Evolutionary conservation across 1,140 invertebrate genomes (phyloP), one percentile per base, ranked within the genome.

Genomic region (Galendromus occidentalis): DNA sequence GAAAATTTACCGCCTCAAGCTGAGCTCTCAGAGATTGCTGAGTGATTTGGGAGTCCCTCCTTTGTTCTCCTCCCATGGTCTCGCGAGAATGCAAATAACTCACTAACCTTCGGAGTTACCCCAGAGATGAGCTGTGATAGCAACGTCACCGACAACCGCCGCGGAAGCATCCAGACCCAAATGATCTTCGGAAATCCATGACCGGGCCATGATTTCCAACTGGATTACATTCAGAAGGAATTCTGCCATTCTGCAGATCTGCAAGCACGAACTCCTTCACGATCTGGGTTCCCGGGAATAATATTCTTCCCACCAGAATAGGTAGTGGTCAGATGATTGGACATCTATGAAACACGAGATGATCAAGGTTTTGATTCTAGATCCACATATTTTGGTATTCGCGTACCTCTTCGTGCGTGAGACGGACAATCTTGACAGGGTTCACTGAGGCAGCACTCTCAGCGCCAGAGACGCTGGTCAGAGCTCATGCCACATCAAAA

Each of bases 1-100:
- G 39, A 44, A 69, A 69, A 69, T 78, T 79, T 59, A 73, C 69
- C 12, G 75, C n/a, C n/a, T n/a, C n/a, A n/a, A n/a, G n/a, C n/a
- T n/a, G n/a, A n/a, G n/a, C n/a, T n/a, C n/a, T n/a, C n/a, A n/a
- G n/a, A n/a, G n/a, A n/a, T n/a, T n/a, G n/a, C n/a, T n/a, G n/a
- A n/a, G n/a, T 44, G 42, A 12, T 44, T 18, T 44, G n/a, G 12
- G 42, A 44, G 42, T 44, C 42, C 68, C 0, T 73, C 68, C 14
- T 75, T 74, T 2, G 65, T 71, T 64, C n/a, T n/a, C n/a, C n/a
- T n/a, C 75, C 74, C 44, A 72, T 69, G 42, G 71, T 72, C 42
- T 75, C 73, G n/a, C 59, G 67, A 7, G 65, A n/a, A n/a, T n/a
- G n/a, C n/a, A n/a, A n/a, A n/a, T n/a, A n/a, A n/a, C n/a, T 66